Percentiles rank a stretch among this genome's conserved stretches.
phyloP scores from a whole-genome alignment of 1,140 invertebrate species.

The Kradibia gibbosae region DNA sequence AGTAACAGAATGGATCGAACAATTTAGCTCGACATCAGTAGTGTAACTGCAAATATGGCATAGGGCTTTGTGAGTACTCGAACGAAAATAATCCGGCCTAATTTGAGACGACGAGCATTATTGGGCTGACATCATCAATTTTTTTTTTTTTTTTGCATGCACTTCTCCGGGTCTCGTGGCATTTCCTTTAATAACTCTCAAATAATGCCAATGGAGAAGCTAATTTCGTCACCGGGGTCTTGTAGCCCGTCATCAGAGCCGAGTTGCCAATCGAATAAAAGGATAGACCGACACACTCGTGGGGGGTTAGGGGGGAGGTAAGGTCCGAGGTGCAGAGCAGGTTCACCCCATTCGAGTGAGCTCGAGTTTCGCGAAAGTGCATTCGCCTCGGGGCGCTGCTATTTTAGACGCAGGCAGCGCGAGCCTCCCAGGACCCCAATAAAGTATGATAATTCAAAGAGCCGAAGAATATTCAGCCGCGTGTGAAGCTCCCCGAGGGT shows the following conservation, averaged over 20 bases:
- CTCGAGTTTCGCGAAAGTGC: too few relatives aligned
- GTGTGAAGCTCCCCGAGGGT: neutral
- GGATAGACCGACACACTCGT: neutral
- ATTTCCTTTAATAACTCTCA: conserved; percentile 1
- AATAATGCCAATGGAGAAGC: neutral
- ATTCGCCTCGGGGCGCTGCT: neutral
- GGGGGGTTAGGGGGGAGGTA: too few relatives aligned
- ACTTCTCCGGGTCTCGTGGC: neutral
- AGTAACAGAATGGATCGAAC: too few relatives aligned
- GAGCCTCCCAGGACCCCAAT: neutral
- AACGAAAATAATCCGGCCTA: neutral
- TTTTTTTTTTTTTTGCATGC: neutral
- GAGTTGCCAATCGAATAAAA: neutral
- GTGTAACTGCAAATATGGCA: too few relatives aligned
- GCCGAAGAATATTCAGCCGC: neutral
- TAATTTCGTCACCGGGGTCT: neutral
- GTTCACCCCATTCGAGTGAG: neutral
- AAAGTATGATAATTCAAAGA: neutral
- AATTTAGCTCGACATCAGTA: too few relatives aligned
- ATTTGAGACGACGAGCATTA: neutral
- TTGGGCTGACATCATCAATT: neutral
- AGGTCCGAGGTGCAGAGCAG: neutral
- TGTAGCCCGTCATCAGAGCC: neutral
- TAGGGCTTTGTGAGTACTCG: neutral
- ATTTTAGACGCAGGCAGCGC: neutral